phyloP scores from a whole-genome alignment of 2,888 invertebrate species.

The Monochamus alternatus region DNA sequence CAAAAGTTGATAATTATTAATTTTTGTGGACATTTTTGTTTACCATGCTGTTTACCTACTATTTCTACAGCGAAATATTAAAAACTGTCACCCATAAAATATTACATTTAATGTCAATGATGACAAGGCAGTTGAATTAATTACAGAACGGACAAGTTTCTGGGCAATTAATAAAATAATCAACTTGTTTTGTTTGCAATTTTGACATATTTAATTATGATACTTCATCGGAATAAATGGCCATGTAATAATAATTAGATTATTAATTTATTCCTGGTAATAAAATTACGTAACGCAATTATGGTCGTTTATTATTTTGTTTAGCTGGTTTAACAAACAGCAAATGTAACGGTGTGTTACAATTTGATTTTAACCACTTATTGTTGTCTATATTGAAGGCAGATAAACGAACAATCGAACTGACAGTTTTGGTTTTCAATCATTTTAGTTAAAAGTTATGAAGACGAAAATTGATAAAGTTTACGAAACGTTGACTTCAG shows the following conservation, averaged over 20 bases:
- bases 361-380: not conserved
- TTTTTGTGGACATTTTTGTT: too few species aligned
- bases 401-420: too few species aligned
- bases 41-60: too few species aligned
- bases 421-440: too few species aligned
- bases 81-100: too few species aligned
- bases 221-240: conserved; percentile 10
- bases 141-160: conserved; percentile 2
- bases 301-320: conserved; percentile 11
- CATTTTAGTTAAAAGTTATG: too few species aligned
- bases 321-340: conserved; percentile 10
- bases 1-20: too few species aligned
- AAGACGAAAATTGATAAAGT: too few species aligned
- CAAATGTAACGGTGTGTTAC: not conserved
- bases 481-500: too few species aligned
- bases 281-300: conserved; percentile 4
- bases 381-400: too few species aligned
- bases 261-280: conserved; percentile 11
- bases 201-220: conserved; percentile 6
- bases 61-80: too few species aligned
- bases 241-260: conserved; percentile 14
- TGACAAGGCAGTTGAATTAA: not conserved
- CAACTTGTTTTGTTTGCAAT: not conserved
- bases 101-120: too few species aligned
- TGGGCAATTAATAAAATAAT: not conserved